Evolutionary conservation across 2,888 invertebrate species (phyloP), one percentile per base, ranked within the genome.

Genomic region (Tetheella fluctuosa): DNA sequence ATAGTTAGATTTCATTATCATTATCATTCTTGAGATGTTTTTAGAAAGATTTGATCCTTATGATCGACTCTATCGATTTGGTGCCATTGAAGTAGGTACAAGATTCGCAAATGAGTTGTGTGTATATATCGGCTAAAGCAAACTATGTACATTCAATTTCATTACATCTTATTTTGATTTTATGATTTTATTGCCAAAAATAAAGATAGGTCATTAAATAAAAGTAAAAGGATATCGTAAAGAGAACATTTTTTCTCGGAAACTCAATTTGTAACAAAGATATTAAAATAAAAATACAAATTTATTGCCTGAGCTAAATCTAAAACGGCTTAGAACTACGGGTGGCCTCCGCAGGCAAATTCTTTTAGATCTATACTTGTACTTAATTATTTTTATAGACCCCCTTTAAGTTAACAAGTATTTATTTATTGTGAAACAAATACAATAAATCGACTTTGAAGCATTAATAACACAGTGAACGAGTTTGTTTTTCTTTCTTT

Each of bases 361-460:
- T 64, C 71, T 75, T 72, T 73, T 70, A 66, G 28, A 68, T 64
- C 65, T 59, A 66, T 68, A 63, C 48, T 48, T 20, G 20, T 48
- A 48, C n/a, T 20, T 76, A 78, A 80, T 83, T 76, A 83, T 84
- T 83, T 77, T 73, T 79, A 74, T 72, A 75, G 74, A 69, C 72
- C 70, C 67, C 69, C 74, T n/a, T 76, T 74, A 76, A 74, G 73
- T 71, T 79, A 81, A 79, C 77, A 81, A 80, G 76, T 66, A 69
- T 68, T 77, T 80, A 79, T 79, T 85, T 84, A 83, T 82, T 76
- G 80, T 76, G 70, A 76, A 80, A 80, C 83, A 84, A 83, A 85
- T 62, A 80, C 76, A 69, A 86, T 88, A 86, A 87, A 88, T 88
- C 80, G 67, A 69, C 60, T 76, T 76, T 79, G 83, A 81, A 83